Conservation (phyloP, 2,888 invertebrate genomes). For the Icerya purchasi region DNA sequence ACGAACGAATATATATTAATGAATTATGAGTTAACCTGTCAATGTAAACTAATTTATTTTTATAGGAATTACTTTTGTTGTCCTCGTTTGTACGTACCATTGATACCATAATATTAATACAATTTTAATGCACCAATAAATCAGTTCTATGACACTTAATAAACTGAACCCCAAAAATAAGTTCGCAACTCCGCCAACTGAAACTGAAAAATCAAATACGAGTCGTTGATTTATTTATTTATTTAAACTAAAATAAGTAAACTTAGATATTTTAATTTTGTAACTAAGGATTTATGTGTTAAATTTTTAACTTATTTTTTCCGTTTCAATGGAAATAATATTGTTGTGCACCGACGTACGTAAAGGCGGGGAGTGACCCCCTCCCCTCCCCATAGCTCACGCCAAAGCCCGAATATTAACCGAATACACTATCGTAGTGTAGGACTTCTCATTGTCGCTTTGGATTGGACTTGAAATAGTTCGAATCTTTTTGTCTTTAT, state of each 20-base stretch:
- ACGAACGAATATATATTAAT: too few relatives aligned
- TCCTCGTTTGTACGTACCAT: constrained; percentile 4
- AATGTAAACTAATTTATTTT: neutral
- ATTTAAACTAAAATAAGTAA: neutral
- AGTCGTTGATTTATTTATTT: neutral
- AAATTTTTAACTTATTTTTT: too few relatives aligned
- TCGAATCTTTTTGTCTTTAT: too few relatives aligned
- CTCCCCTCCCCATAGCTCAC: too few relatives aligned
- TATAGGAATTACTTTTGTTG: constrained; percentile 3
- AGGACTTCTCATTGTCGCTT: too few relatives aligned
- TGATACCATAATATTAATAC: constrained; percentile 6
- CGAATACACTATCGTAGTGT: too few relatives aligned
- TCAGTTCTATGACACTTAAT: constrained; percentile 16
- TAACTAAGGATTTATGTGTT: neutral
- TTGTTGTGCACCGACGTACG: too few relatives aligned
- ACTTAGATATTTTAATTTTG: neutral
- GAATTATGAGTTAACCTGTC: too few relatives aligned
- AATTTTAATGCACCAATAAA: constrained; percentile 17
- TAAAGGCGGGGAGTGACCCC: too few relatives aligned
- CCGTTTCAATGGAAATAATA: too few relatives aligned
- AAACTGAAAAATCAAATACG: constrained; percentile 14
- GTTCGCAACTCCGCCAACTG: constrained; percentile 18
- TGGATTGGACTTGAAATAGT: too few relatives aligned
- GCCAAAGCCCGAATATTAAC: too few relatives aligned
- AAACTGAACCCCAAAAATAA: constrained; percentile 19